phyloP scores from a whole-genome alignment of 2,113 vertebrate species.

The Tricholaema leucomelas region DNA sequence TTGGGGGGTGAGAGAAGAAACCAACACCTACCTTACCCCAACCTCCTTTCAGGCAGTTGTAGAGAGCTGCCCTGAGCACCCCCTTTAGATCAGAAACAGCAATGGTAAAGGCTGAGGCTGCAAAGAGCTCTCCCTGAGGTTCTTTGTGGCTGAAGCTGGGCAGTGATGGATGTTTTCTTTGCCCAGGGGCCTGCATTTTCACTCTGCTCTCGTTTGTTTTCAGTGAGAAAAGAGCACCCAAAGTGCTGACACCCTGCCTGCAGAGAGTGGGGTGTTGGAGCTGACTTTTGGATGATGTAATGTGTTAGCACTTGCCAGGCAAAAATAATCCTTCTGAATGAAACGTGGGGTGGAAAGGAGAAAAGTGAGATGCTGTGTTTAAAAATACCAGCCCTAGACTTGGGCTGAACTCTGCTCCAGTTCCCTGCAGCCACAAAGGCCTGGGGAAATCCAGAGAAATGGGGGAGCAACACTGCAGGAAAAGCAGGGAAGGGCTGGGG shows the following conservation, averaged over 20 bases:
- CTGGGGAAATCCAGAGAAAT: background rate
- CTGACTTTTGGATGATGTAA: background rate
- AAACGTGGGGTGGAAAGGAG: background rate
- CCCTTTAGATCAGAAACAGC: no score
- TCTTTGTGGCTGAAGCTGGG: background rate
- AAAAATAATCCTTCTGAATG: slow-evolving; percentile 17
- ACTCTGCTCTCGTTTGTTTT: background rate
- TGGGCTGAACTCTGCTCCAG: slow-evolving; percentile 20
- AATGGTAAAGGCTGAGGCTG: no score
- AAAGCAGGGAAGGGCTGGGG: no score
- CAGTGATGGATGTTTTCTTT: background rate
- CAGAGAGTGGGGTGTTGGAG: background rate
- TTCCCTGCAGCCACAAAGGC: background rate
- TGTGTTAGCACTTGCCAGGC: slow-evolving; percentile 28
- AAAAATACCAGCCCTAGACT: slow-evolving; percentile 15
- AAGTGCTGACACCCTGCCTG: background rate
- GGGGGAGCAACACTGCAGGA: background rate
- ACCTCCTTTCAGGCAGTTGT: no score
- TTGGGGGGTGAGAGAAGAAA: no score
- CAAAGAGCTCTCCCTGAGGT: no score
- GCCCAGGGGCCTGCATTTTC: background rate
- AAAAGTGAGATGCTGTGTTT: background rate
- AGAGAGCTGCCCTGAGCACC: no score
- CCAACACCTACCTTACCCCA: no score
- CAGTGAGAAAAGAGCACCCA: background rate